Evolutionary conservation across 2,113 vertebrate species (phyloP).

Genomic region (Erythrocebus patas): DNA sequence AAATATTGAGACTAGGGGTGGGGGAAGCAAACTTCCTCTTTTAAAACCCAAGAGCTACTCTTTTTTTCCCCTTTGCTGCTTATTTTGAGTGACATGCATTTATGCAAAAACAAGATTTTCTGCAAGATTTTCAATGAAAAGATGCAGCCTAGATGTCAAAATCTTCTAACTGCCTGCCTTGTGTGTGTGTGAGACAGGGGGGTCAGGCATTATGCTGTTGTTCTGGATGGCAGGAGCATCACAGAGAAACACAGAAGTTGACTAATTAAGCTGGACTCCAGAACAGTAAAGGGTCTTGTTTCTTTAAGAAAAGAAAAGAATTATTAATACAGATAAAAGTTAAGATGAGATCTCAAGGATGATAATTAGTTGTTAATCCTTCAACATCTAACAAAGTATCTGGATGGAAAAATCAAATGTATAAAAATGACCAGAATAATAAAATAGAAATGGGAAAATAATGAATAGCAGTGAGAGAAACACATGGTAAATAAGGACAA

Average conservation of each 20-base stretch:
- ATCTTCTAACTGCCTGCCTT: not conserved
- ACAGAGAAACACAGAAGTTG: not conserved
- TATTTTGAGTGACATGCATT: slow-evolving; percentile 30
- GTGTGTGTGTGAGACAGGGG: no score
- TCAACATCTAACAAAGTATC: not conserved
- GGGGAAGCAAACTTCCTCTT: slow-evolving; percentile 63
- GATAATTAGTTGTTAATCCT: not conserved
- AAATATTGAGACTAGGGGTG: not conserved
- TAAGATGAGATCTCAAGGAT: not conserved
- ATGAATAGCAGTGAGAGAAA: not conserved
- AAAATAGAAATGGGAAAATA: not conserved
- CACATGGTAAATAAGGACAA: not conserved
- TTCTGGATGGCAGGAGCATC: not conserved
- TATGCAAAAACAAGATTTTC: slow-evolving; percentile 36
- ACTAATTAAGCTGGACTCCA: not conserved
- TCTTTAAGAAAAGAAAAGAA: not conserved
- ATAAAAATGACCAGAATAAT: not conserved
- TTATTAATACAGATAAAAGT: not conserved
- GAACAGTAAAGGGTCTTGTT: not conserved
- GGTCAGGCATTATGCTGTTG: not conserved
- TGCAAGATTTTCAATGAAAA: slow-evolving; percentile 47
- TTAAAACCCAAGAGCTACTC: slow-evolving; percentile 47
- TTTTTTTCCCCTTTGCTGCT: not conserved
- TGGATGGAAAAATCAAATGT: not conserved
- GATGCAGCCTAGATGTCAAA: not conserved